phyloP scores from a whole-genome alignment of 2,113 vertebrate species.

The Pseudopodoces humilis region DNA sequence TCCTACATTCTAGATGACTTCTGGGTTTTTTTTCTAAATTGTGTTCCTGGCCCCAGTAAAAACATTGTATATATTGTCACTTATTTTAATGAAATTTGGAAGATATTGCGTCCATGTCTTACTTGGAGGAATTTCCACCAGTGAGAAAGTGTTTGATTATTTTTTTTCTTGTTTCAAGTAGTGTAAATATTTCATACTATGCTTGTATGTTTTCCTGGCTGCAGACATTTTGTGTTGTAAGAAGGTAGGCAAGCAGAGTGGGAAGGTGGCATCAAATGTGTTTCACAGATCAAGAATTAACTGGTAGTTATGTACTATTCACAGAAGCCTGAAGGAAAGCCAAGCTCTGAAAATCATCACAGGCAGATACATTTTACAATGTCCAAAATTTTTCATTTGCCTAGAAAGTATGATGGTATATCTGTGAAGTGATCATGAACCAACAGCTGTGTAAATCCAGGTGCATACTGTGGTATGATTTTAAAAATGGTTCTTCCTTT shows the following conservation, averaged over 20 bases:
- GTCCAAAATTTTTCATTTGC: neutral
- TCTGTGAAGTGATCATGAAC: neutral
- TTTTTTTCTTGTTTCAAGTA: neutral
- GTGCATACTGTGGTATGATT: neutral
- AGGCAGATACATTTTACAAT: neutral
- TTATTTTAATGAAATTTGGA: neutral
- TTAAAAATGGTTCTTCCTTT: neutral
- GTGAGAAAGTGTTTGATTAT: neutral
- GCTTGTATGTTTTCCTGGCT: neutral
- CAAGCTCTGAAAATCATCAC: neutral
- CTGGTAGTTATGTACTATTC: neutral
- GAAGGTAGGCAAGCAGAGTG: neutral
- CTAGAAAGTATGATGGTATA: neutral
- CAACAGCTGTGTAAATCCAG: neutral
- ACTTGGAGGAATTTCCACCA: neutral
- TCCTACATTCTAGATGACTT: neutral
- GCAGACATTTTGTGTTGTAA: neutral
- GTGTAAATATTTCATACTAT: neutral
- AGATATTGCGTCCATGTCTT: neutral
- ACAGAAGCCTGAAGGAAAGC: neutral
- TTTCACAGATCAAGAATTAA: neutral
- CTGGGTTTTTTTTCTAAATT: neutral
- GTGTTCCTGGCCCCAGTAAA: neutral
- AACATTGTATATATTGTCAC: neutral
- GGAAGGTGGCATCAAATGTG: neutral